Evolutionary conservation across 2,888 invertebrate species (phyloP).

Genomic region (Drosophila hawaiiensis): DNA sequence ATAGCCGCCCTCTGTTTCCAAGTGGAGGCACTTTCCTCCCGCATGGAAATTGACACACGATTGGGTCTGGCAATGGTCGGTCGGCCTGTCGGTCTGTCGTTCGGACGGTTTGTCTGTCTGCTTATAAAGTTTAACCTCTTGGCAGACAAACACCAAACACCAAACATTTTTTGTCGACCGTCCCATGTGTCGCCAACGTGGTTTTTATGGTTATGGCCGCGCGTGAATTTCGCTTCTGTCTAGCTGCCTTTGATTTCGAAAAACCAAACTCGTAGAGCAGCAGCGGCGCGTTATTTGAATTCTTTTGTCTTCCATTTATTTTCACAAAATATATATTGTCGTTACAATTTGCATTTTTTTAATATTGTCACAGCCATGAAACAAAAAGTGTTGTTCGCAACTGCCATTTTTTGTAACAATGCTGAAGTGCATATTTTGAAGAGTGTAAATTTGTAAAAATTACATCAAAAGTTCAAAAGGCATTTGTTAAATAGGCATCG

Average conservation of each 20-base stretch:
- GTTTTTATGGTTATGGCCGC: conserved; percentile 76
- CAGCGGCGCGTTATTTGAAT: conserved; percentile 66
- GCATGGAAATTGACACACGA: conserved; percentile 45
- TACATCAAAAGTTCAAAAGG: background rate
- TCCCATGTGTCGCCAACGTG: conserved; percentile 77
- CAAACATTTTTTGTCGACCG: conserved; percentile 56
- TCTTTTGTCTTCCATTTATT: conserved; percentile 27
- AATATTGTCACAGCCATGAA: conserved; percentile 47
- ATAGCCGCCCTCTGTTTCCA: conserved; percentile 16
- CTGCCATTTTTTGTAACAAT: background rate
- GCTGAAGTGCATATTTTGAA: conserved; percentile 7
- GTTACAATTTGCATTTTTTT: conserved; percentile 63
- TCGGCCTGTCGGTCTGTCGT: background rate
- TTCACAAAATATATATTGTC: conserved; percentile 47
- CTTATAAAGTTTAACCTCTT: conserved; percentile 78
- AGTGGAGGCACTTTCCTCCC: background rate
- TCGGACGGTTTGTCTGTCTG: conserved; percentile 6
- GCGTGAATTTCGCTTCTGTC: conserved; percentile 45
- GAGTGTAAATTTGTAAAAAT: background rate
- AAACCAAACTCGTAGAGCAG: conserved; percentile 34
- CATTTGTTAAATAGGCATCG: background rate
- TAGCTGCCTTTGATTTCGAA: conserved; percentile 69
- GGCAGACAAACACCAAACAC: conserved; percentile 54
- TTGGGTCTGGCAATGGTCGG: conserved; percentile 20
- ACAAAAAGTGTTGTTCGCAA: conserved; percentile 38